phyloP scores from a whole-genome alignment of 2,113 vertebrate genomes.

The Chloebia gouldiae region DNA sequence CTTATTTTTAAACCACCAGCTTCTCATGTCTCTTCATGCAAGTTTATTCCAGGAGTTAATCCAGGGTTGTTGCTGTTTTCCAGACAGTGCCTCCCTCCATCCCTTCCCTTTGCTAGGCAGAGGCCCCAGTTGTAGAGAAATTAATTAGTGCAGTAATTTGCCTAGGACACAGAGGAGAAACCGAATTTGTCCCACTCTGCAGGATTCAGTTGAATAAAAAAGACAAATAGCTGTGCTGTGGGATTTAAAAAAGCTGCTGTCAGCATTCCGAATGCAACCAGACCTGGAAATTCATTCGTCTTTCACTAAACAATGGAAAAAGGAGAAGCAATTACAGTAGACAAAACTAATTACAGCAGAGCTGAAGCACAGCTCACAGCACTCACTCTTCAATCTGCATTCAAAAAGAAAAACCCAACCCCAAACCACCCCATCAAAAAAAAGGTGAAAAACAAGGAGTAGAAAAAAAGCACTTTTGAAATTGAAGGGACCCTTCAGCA shows the following conservation, averaged over 20 bases:
- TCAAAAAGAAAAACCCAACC: not conserved
- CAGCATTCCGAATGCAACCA: not conserved
- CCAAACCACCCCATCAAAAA: not conserved
- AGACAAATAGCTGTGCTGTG: not conserved
- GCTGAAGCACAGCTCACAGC: not conserved
- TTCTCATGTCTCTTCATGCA: not conserved
- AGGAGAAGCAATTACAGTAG: conserved; percentile 25
- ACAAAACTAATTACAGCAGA: conserved; percentile 20
- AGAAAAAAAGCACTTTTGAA: not conserved
- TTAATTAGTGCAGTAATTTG: conserved; percentile 28
- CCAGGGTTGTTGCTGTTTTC: not conserved
- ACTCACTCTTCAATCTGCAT: not conserved
- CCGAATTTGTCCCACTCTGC: not conserved
- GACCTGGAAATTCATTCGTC: conserved; percentile 36
- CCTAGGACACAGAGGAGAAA: not conserved
- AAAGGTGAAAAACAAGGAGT: not conserved
- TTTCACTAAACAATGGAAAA: conserved; percentile 17
- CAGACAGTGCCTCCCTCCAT: not conserved
- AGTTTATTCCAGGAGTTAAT: not conserved
- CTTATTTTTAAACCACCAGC: not conserved
- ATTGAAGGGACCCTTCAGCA: not conserved
- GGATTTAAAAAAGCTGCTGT: conserved; percentile 24
- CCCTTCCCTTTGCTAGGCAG: not conserved
- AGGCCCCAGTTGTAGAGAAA: not conserved
- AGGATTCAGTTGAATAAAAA: conserved; percentile 23